phyloP scores from a whole-genome alignment of 2,113 vertebrate species.

The Raja brachyura region DNA sequence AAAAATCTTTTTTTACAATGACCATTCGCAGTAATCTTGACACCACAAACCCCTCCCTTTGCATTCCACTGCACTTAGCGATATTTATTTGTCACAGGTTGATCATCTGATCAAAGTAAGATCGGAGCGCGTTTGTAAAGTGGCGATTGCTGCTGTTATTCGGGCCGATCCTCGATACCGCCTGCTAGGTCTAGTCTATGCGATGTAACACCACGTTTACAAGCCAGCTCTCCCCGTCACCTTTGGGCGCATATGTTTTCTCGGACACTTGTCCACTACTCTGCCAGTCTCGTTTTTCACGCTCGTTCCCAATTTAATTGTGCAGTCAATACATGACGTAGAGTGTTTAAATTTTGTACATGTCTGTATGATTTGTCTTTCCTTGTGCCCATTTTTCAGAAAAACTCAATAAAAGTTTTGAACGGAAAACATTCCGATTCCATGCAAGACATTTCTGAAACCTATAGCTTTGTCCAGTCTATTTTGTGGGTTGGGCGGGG shows the following conservation, averaged over 20 bases:
- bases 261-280: constrained; percentile 10
- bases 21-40: too few relatives aligned
- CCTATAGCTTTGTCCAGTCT: background rate
- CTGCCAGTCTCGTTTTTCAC: background rate
- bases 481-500: background rate
- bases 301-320: background rate
- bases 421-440: constrained; percentile 16
- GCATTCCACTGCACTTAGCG: background rate
- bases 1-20: too few relatives aligned
- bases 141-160: background rate
- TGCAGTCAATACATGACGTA: background rate
- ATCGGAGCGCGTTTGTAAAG: background rate
- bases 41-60: background rate
- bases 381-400: constrained; percentile 1
- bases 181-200: background rate
- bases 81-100: background rate
- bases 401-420: constrained; percentile 33
- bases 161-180: background rate
- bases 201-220: background rate
- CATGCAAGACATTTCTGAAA: background rate
- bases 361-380: background rate
- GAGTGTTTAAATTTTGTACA: background rate
- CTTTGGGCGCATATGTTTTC: background rate
- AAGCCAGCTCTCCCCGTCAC: too few relatives aligned
- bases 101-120: background rate